Evolutionary conservation across 2,888 invertebrate genomes (phyloP).

Genomic region (Pyrrhosoma nymphula): DNA sequence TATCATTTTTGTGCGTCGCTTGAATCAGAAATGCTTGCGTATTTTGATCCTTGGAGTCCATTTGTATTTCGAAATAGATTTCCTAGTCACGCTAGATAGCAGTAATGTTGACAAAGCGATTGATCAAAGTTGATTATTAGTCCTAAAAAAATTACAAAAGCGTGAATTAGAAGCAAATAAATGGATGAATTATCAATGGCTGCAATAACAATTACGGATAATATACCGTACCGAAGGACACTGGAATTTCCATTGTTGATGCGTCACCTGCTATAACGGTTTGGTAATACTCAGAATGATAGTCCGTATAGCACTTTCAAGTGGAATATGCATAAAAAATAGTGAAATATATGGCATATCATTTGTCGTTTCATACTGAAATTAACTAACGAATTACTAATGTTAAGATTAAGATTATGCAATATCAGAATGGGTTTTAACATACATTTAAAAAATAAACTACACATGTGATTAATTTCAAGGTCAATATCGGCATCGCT

Average conservation of each 20-base stretch:
- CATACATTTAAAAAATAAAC: too few relatives aligned
- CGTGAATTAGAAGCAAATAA: neutral
- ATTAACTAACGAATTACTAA: too few relatives aligned
- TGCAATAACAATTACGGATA: too few relatives aligned
- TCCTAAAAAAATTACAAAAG: neutral
- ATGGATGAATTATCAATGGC: neutral
- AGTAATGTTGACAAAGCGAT: neutral
- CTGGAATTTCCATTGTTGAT: neutral
- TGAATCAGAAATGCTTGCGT: neutral
- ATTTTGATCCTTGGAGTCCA: neutral
- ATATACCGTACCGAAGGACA: neutral
- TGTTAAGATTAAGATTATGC: too few relatives aligned
- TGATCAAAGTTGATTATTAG: neutral
- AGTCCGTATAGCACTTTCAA: too few relatives aligned
- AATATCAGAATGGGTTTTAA: too few relatives aligned
- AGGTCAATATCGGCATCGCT: too few relatives aligned
- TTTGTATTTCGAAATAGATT: neutral
- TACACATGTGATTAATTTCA: too few relatives aligned
- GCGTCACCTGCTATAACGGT: neutral
- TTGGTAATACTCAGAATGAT: neutral
- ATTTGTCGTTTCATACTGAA: too few relatives aligned
- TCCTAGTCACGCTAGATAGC: neutral
- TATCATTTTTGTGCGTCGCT: neutral
- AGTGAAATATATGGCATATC: too few relatives aligned
- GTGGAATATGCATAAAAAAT: too few relatives aligned